Evolutionary conservation across 1,140 invertebrate species (phyloP).

Genomic region (Venustaconcha ellipsiformis): DNA sequence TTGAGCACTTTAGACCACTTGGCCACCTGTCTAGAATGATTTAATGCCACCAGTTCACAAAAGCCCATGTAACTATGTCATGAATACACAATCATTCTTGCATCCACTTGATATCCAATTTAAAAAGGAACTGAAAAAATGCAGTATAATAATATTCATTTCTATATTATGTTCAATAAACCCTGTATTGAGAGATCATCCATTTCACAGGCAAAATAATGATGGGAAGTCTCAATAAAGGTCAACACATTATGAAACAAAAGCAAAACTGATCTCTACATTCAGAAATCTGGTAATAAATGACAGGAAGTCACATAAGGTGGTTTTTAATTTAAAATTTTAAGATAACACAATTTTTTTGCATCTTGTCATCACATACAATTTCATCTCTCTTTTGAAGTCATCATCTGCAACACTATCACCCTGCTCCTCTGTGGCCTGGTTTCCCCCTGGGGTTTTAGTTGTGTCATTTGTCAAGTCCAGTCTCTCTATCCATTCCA

Average conservation of each 20-base stretch:
- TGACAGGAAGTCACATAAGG: neutral
- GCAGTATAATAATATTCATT: too few species aligned
- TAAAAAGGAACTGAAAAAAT: too few species aligned
- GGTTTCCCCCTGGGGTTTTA: constrained; percentile 76
- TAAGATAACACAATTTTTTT: neutral
- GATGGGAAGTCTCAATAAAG: too few species aligned
- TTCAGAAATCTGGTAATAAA: neutral
- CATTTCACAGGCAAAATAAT: too few species aligned
- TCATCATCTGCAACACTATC: constrained; percentile 85
- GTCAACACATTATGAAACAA: neutral
- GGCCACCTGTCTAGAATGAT: too few species aligned
- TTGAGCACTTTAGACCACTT: too few species aligned
- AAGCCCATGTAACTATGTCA: too few species aligned
- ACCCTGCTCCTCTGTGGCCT: constrained; percentile 67
- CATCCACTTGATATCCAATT: too few species aligned
- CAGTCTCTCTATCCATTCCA: constrained; percentile 88
- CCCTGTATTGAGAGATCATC: too few species aligned
- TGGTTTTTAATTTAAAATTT: neutral
- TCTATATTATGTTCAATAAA: too few species aligned
- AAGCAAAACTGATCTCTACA: neutral
- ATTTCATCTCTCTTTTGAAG: constrained; percentile 90
- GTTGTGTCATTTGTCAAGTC: constrained; percentile 77
- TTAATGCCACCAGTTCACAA: too few species aligned
- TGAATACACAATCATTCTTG: too few species aligned
- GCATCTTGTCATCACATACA: constrained; percentile 69